phyloP scores from a whole-genome alignment of 2,888 invertebrate genomes.

The Chelonus formosanus region DNA sequence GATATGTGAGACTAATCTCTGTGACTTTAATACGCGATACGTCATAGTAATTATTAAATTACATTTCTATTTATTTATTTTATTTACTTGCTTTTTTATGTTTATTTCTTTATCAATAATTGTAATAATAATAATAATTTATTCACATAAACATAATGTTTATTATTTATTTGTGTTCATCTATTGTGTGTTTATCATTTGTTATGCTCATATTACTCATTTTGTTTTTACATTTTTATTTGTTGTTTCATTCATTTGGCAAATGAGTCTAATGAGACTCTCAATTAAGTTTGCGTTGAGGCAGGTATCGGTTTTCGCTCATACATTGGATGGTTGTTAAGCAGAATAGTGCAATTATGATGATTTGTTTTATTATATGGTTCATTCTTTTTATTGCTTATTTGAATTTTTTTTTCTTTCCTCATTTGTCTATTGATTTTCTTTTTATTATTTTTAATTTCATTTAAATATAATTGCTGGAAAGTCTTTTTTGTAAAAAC shows the following conservation, averaged over 20 bases:
- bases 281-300: constrained; percentile 46
- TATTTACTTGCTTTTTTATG: constrained; percentile 4
- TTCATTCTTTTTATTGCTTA: neutral
- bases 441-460: neutral
- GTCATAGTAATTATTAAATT: constrained; percentile 23
- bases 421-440: neutral
- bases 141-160: too few relatives aligned
- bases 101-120: neutral
- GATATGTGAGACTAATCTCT: constrained; percentile 59
- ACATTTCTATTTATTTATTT: constrained; percentile 6
- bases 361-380: neutral
- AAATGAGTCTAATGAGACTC: constrained; percentile 40
- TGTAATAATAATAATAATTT: constrained; percentile 8
- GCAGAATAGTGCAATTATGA: neutral
- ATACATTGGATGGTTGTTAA: constrained; percentile 12
- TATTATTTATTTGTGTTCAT: too few relatives aligned
- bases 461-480: neutral
- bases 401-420: neutral
- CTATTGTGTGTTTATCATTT: constrained; percentile 4
- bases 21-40: constrained; percentile 47
- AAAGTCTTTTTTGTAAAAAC: neutral
- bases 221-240: constrained; percentile 1
- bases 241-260: constrained; percentile 46
- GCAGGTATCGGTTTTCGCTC: constrained; percentile 49
- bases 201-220: neutral